Percentiles rank a stretch among this genome's conserved stretches.
phyloP scores from a whole-genome alignment of 53 echinoderm and acorn worm genomes.

The Mesocentrotus franciscanus region DNA sequence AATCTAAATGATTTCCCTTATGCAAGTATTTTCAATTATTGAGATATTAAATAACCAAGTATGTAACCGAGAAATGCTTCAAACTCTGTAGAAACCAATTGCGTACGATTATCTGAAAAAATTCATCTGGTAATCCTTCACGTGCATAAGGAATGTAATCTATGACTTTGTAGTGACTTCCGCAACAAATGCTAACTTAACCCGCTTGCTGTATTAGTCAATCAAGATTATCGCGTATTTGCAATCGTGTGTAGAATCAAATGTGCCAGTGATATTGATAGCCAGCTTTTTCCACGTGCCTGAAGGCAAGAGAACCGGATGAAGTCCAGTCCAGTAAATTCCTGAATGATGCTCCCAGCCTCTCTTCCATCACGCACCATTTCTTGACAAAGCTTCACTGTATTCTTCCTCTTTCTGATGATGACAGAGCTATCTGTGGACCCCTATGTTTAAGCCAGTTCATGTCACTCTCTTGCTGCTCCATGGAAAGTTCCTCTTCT shows the following conservation, averaged over 20 bases:
- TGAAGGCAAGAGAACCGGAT: conserved; percentile 65
- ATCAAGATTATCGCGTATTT: conserved; percentile 61
- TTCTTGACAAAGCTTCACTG: background rate
- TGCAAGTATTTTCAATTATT: background rate
- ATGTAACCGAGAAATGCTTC: background rate
- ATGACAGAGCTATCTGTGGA: background rate
- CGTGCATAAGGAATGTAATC: conserved; percentile 51
- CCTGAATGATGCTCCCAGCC: background rate
- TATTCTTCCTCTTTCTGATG: background rate
- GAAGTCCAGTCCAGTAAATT: conserved; percentile 45
- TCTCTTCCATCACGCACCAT: background rate
- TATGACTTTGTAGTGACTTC: conserved; percentile 63
- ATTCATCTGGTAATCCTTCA: conserved; percentile 72
- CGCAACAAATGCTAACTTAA: conserved; percentile 58
- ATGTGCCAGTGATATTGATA: conserved; percentile 77
- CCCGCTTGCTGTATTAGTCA: conserved; percentile 69
- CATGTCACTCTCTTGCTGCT: background rate
- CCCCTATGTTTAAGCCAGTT: background rate
- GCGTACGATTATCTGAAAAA: conserved; percentile 67
- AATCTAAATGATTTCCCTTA: too few relatives aligned
- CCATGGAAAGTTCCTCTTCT: background rate
- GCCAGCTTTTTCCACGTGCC: conserved; percentile 73
- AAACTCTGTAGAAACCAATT: conserved; percentile 31
- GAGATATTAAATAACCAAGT: background rate
- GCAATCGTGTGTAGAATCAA: conserved; percentile 50